Base-by-base conservation (phyloP, 1,140 invertebrate genomes). In the Bombyx mori region DNA sequence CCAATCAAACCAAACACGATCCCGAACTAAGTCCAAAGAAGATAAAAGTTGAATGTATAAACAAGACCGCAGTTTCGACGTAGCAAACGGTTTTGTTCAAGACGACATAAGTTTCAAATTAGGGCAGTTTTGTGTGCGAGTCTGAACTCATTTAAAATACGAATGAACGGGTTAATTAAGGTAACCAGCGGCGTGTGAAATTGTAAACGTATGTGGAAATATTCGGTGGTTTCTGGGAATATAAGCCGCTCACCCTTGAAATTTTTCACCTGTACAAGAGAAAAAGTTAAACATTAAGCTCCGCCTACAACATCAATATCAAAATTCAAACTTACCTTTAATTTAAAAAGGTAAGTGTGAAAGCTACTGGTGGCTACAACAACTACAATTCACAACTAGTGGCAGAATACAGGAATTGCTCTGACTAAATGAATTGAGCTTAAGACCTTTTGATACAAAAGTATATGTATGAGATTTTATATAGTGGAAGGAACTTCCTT, bases 131-230 rank as follows among this genome's bases (percentile, higher is more conserved):
- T 58, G 58, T 60, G 61, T 54, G 57, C 56, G 56, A 56, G 44
- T 63, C 57, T 59, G 60, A 68, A 67, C 65, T 71, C 65, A 67
- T 75, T 77, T 71, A 71, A 71, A 75, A 73, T 67, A 69, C 62
- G 67, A 64, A 64, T 69, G 69, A 77, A 73, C 63, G 54, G 69
- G 68, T 74, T 79, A 79, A 79, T 79, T 79, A 79, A 77, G 70
- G 66, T 63, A 62, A 49, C 63, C 69, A 58, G 56, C 70, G 60
- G 70, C 42, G 74, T 72, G 74, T 77, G 72, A 79, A 79, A 77
- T 78, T 76, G 73, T 78, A 75, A 71, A 68, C 62, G 68, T 71
- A 73, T 71, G 67, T 76, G 64, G 71, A 75, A 75, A 74, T 65
- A 70, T 75, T 71, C 56, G 55, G 68, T 43, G 65, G 70, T 68